These are phyloP conservation scores for Nineta flava DNA, from an alignment of 2,888 invertebrate species.

Conservation along the genomic window DNA sequence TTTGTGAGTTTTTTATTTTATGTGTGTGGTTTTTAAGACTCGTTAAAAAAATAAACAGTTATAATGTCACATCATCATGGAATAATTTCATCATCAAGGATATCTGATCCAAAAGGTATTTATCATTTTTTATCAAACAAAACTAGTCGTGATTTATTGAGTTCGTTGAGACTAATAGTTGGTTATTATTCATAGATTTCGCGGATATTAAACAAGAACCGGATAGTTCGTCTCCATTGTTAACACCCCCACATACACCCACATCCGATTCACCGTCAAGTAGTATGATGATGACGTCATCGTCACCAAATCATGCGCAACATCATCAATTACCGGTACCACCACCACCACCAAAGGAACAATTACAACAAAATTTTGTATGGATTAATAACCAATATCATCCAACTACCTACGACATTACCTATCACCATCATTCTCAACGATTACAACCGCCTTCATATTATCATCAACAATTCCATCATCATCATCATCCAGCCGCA, in stretches of 20 bases:
- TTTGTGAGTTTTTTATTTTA: too few species aligned
- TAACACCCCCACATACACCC: constrained; percentile 60
- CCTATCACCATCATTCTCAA: background rate
- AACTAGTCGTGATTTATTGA: too few species aligned
- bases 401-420: background rate
- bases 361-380: background rate
- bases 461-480: background rate
- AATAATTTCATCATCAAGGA: too few species aligned
- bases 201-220: constrained; percentile 24
- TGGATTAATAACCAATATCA: background rate
- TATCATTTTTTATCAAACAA: too few species aligned
- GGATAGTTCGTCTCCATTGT: constrained; percentile 31
- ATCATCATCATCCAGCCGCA: background rate
- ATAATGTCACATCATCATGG: too few species aligned
- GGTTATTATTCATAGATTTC: background rate
- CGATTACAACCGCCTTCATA: background rate
- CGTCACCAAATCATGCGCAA: constrained; percentile 14
- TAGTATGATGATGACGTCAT: constrained; percentile 12
- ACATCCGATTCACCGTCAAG: constrained; percentile 28
- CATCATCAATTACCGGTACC: background rate
- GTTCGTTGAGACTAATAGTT: background rate
- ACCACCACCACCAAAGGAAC: background rate
- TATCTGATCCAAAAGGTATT: too few species aligned
- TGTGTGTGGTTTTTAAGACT: too few species aligned
- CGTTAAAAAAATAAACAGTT: too few species aligned